Conservation (phyloP, 2,888 invertebrate genomes). For the Odiellus spinosus region DNA sequence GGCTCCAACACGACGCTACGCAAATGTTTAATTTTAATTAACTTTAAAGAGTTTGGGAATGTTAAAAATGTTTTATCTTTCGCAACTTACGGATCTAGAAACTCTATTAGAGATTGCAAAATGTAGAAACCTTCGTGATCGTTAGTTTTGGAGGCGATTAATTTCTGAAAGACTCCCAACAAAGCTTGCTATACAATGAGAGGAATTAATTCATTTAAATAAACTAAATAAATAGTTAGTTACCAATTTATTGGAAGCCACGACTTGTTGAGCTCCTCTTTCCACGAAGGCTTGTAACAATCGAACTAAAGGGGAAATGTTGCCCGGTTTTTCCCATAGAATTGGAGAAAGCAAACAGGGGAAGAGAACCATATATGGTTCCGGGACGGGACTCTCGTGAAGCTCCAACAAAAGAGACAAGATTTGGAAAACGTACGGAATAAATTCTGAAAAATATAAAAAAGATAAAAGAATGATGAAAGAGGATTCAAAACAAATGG, state of each 20-base stretch:
- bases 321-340: constrained; percentile 84
- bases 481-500: too few species aligned
- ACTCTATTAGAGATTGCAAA: constrained; percentile 65
- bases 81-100: constrained; percentile 58
- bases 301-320: constrained; percentile 83
- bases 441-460: constrained; percentile 53
- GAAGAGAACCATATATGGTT: constrained; percentile 72
- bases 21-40: constrained; percentile 15
- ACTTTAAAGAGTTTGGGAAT: too few species aligned
- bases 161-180: constrained; percentile 87
- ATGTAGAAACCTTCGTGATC: constrained; percentile 93
- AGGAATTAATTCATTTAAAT: constrained; percentile 1
- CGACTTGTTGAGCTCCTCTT: constrained; percentile 50
- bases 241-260: constrained; percentile 53
- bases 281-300: constrained; percentile 71
- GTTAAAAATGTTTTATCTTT: too few species aligned
- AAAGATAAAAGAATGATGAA: too few species aligned
- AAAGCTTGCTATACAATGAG: constrained; percentile 34
- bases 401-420: constrained; percentile 70
- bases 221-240: too few species aligned
- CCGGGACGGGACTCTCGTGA: constrained; percentile 37
- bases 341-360: constrained; percentile 76
- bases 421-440: constrained; percentile 97
- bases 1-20: constrained; percentile 52
- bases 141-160: constrained; percentile 83